Evolutionary conservation across 2,888 invertebrate species (phyloP).

Genomic region (Hyposoter didymator): DNA sequence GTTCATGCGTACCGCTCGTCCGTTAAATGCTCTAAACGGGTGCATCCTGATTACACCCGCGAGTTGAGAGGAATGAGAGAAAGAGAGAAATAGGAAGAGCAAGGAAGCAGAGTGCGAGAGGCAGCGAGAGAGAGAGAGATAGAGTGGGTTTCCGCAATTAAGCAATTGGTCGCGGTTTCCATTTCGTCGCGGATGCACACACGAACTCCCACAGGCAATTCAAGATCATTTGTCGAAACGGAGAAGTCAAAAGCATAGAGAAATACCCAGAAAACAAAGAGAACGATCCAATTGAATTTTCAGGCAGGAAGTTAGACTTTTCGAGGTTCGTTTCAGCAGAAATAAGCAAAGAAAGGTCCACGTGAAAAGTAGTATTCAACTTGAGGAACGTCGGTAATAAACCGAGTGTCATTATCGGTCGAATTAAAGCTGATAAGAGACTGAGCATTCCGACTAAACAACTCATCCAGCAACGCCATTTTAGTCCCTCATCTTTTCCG

Average conservation of each 20-base stretch:
- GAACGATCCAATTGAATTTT: slow-evolving; percentile 4
- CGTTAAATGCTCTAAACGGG: slow-evolving; percentile 80
- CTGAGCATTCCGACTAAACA: background rate
- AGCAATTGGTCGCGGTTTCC: slow-evolving; percentile 82
- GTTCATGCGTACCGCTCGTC: slow-evolving; percentile 68
- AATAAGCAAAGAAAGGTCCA: background rate
- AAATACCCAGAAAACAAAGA: slow-evolving; percentile 19
- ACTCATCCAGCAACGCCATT: background rate
- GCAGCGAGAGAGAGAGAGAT: slow-evolving; percentile 17
- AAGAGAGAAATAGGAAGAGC: slow-evolving; percentile 17
- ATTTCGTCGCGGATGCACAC: slow-evolving; percentile 77
- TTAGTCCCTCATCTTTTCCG: background rate
- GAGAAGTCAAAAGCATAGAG: slow-evolving; percentile 2
- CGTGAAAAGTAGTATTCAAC: background rate
- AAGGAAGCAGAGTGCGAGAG: slow-evolving; percentile 33
- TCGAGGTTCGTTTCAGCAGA: background rate
- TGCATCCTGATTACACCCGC: slow-evolving; percentile 82
- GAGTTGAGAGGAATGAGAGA: slow-evolving; percentile 22
- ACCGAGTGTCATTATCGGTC: background rate
- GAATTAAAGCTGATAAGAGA: background rate
- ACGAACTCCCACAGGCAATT: slow-evolving; percentile 14
- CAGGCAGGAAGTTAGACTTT: background rate
- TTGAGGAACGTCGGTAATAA: background rate
- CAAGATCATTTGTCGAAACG: slow-evolving; percentile 38
- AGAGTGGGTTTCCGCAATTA: slow-evolving; percentile 77